Conservation (phyloP, 2,113 vertebrate genomes). For the Mustela lutreola region DNA sequence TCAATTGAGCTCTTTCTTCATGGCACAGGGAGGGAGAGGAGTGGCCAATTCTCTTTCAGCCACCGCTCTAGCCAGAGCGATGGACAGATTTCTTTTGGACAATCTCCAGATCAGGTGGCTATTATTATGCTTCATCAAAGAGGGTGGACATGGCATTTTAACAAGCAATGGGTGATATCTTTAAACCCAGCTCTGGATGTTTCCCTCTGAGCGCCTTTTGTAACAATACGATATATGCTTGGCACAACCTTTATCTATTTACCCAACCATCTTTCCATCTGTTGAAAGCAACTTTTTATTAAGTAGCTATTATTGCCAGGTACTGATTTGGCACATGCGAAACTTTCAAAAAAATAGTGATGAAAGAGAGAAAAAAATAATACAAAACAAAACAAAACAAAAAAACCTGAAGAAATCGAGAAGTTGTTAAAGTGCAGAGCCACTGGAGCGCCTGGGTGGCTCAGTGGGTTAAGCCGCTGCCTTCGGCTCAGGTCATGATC, state of each 20-base stretch:
- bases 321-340: background rate
- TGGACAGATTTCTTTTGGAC: background rate
- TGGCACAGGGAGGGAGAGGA: background rate
- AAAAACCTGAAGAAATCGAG: background rate
- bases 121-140: background rate
- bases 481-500: no score
- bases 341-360: background rate
- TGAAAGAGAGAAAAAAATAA: background rate
- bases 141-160: background rate
- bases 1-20: background rate
- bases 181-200: background rate
- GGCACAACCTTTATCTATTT: background rate
- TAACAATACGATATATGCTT: background rate
- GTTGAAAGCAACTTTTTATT: background rate
- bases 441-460: no score
- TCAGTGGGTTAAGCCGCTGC: no score
- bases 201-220: no score
- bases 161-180: background rate
- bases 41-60: background rate
- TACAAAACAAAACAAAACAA: background rate
- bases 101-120: background rate
- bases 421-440: background rate
- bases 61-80: no score
- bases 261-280: background rate
- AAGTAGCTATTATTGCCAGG: background rate